Evolutionary conservation across 2,113 vertebrate species (phyloP), one percentile per base, ranked within the genome.

Genomic region (Myxocyprinus asiaticus): DNA sequence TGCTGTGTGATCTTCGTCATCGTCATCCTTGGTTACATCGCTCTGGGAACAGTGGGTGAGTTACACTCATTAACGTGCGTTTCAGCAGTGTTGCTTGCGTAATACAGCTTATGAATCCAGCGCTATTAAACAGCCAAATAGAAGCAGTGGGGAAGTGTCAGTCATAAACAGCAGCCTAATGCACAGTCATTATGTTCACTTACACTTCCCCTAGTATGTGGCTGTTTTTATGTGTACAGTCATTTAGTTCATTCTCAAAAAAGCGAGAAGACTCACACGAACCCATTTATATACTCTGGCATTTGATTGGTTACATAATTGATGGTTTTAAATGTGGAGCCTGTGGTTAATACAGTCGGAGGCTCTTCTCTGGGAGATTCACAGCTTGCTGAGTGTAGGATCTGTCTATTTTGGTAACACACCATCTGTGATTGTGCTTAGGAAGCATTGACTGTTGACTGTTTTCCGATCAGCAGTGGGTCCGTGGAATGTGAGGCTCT

Each of bases 1-100:
- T 99, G 96, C 92, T 98, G 96, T 84, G 83, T 95, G 76, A 89
- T 98, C 91, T 98, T 99, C 89, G 83, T 96, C 83, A 83, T 95
- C n/a, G 91, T 96, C 91, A 94, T 99, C 90, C 83, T 95, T 33
- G 93, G 94, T 85, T 99, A 99, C 93, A 94, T 97, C 80, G 88
- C 94, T 15, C 91, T 99, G 91, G 97, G 97, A 86, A 92, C 96
- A 7, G 83, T 96, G 68, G 97, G 97, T 99, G 91, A 99, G 97
- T 97, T 76, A 82, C 75, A 77, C 62, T 81, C 73, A 11, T 84
- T 85, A 61, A 81, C 14, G 50, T 66, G 44, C 58, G 72, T 86
- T 85, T 87, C 82, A 86, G 85, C 86, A 85, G 69, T 48, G 15
- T 51, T 12, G 15, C 56, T 76, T 76, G 61, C 14, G 14, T 76